Evolutionary conservation across 1,140 invertebrate genomes (phyloP).

Genomic region (Telenomus remus): DNA sequence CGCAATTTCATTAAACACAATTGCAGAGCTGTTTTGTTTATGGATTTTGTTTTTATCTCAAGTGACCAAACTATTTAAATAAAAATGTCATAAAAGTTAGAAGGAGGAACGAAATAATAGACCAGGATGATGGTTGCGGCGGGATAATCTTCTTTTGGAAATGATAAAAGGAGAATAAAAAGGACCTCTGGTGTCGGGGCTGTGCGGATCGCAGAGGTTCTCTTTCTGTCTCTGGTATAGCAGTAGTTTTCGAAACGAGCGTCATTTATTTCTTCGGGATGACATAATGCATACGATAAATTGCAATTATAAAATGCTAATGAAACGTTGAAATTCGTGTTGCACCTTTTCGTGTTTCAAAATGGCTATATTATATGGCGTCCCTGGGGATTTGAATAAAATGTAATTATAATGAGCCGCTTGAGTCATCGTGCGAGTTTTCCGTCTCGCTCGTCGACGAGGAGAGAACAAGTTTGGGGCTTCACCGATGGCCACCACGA

Average conservation of each 20-base stretch:
- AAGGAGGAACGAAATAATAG: constrained; percentile 37
- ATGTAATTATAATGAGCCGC: constrained; percentile 58
- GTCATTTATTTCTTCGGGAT: constrained; percentile 52
- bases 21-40: too few relatives aligned
- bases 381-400: constrained; percentile 56
- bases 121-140: constrained; percentile 20
- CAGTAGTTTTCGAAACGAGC: constrained; percentile 53
- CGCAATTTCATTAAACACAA: too few relatives aligned
- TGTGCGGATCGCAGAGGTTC: background rate
- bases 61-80: too few relatives aligned
- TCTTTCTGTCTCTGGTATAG: constrained; percentile 4
- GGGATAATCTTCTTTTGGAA: constrained; percentile 13
- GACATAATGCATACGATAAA: constrained; percentile 57
- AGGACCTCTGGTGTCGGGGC: background rate
- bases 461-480: constrained; percentile 56
- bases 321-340: constrained; percentile 58
- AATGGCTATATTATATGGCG: constrained; percentile 57
- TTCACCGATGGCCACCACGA: constrained; percentile 54
- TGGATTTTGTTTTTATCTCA: too few relatives aligned
- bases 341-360: constrained; percentile 56
- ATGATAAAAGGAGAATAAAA: constrained; percentile 7
- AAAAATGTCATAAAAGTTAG: constrained; percentile 4
- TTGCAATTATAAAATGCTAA: constrained; percentile 58
- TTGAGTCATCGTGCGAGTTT: constrained; percentile 50
- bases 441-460: constrained; percentile 51